Evolutionary conservation across 2,113 vertebrate species (phyloP).

Genomic region (Dolichallabes microphthalmus): DNA sequence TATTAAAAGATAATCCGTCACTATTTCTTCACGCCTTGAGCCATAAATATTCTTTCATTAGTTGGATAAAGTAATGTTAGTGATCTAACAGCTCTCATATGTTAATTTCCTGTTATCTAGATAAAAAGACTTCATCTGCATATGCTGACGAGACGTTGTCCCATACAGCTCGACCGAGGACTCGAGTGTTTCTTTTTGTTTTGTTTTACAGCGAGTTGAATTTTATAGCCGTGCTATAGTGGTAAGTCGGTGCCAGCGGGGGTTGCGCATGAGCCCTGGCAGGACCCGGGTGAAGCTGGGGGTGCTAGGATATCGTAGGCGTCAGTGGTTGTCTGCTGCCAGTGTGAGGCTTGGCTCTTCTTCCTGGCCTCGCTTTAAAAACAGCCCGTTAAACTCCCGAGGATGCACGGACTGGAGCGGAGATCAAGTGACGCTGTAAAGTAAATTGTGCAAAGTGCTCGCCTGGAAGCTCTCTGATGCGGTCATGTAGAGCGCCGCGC

Average conservation of each 20-base stretch:
- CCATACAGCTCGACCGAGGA: neutral
- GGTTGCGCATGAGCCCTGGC: conserved; percentile 45
- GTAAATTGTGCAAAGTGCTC: conserved; percentile 39
- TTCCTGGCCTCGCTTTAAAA: conserved; percentile 59
- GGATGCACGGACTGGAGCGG: conserved; percentile 52
- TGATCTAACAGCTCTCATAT: neutral
- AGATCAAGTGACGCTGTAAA: conserved; percentile 63
- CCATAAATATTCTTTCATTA: neutral
- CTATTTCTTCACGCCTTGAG: neutral
- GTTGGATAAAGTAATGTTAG: neutral
- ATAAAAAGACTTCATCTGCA: neutral
- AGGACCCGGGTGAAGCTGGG: conserved; percentile 38
- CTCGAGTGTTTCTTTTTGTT: neutral
- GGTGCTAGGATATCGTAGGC: conserved; percentile 41
- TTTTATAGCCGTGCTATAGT: conserved; percentile 44
- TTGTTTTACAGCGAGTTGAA: neutral
- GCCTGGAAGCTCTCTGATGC: conserved; percentile 49
- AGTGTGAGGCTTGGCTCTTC: conserved; percentile 61
- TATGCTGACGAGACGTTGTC: neutral
- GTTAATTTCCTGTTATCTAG: neutral
- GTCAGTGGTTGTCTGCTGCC: conserved; percentile 54
- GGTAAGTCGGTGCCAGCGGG: conserved; percentile 39
- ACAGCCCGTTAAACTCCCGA: conserved; percentile 57
- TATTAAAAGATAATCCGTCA: neutral
- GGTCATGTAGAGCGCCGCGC: conserved; percentile 42